Conservation (phyloP, 2,113 vertebrate species). For the Butorides virescens region DNA sequence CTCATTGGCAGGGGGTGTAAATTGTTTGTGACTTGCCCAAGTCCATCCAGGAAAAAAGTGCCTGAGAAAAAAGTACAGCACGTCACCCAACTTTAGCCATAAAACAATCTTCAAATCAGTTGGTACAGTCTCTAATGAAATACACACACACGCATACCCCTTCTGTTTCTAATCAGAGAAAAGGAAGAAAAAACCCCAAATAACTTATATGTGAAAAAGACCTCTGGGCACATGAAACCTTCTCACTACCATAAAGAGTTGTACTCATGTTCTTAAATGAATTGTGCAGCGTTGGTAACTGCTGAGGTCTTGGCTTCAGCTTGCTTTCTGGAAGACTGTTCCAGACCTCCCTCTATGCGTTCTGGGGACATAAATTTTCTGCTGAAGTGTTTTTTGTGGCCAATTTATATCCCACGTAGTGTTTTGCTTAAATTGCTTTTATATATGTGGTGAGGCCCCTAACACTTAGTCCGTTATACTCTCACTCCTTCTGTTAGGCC, state of each 20-base stretch:
- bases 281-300: background rate
- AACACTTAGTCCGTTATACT: background rate
- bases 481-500: background rate
- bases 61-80: background rate
- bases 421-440: background rate
- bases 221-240: background rate
- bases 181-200: fast-evolving
- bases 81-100: background rate
- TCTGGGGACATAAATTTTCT: background rate
- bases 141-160: fast-evolving
- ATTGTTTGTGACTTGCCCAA: background rate
- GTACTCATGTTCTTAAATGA: background rate
- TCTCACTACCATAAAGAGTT: background rate
- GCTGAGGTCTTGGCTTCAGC: background rate
- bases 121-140: background rate
- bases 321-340: background rate
- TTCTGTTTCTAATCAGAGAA: background rate
- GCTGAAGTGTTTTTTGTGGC: background rate
- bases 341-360: background rate
- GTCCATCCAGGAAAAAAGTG: background rate
- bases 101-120: background rate
- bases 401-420: background rate
- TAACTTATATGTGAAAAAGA: background rate
- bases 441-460: background rate
- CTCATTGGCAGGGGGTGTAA: background rate